Conservation (phyloP, 2,113 vertebrate species). For the Nothocercus julius region DNA sequence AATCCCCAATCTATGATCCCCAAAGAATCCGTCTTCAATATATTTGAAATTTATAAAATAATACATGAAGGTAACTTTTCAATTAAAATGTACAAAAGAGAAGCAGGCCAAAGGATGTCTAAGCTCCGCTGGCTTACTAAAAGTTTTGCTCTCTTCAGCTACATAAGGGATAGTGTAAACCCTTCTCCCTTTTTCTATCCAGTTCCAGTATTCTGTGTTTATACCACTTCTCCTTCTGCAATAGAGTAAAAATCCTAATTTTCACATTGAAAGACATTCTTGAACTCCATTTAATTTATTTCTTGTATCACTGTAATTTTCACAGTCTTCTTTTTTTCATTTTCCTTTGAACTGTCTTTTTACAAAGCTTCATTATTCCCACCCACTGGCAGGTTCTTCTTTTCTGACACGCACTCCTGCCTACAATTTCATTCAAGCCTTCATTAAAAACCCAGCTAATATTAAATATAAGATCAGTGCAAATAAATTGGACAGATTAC, state of each 20-base stretch:
- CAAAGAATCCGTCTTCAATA: not conserved
- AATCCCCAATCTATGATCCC: not conserved
- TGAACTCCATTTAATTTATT: not conserved
- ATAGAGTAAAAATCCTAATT: not conserved
- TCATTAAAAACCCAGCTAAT: not conserved
- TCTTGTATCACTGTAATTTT: not conserved
- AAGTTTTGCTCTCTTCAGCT: not conserved
- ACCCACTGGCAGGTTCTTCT: not conserved
- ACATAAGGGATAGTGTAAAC: not conserved
- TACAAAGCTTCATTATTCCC: not conserved
- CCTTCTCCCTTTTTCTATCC: not conserved
- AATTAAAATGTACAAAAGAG: not conserved
- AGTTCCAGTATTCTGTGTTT: not conserved
- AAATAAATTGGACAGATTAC: not conserved
- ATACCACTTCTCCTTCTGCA: not conserved
- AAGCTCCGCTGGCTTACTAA: not conserved
- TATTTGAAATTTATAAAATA: not conserved
- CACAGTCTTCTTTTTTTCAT: not conserved
- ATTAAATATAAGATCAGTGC: not conserved
- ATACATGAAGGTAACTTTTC: rapidly evolving
- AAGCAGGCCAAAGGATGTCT: not conserved
- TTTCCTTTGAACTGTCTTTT: not conserved
- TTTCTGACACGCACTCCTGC: not conserved
- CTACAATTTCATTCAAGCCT: not conserved
- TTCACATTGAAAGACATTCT: not conserved